Base-by-base conservation (phyloP, 2,797 vertebrate species). In the Staurois parvus region DNA sequence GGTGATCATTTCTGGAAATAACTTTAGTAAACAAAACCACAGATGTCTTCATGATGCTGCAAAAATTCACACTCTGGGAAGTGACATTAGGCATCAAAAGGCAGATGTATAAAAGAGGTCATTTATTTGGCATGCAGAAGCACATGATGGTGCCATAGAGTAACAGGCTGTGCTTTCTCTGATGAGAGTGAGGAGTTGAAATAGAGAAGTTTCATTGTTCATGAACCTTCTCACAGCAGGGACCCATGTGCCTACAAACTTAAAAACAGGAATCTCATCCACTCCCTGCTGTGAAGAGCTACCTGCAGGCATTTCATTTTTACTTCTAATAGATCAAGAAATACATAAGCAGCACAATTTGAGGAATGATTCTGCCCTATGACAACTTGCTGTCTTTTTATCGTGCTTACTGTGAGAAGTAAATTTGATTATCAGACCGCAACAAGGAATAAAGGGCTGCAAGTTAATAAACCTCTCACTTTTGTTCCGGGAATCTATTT, bases 181-280 rank as follows among this genome's bases (percentile, higher is more conserved):
- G 45, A 15, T 56, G 40, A 59, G 12, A 32, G 17, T 56, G 56
- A 79, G 48, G 56, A 67, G n/a, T 45, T 75, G 42, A 28, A 48
- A 72, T 66, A 83, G 26, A 73, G 84, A 85, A 69, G n/a, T 56
- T 64, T n/a, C 73, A 78, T 67, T 86, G 85, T 78, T 82, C 13
- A 29, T 15, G 34, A 72, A 68, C 30, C 73, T 62, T 32, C 32
- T 76, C 79, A 32, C 68, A 79, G 59, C 4, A 26, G 75, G 26
- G n/a, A 64, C 32, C 24, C 45, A 48, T 67, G 76, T 32, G 26
- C 32, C 48, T 52, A 40, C 73, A 64, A 79, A 79, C 12, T 28
- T 24, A 79, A 29, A 79, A 74, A 77, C 34, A 73, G 69, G 37
- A 59, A 29, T 72, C 30, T 28, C 78, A 75, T 83, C 37, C 30